A percentile compares a stretch with the other conserved stretches of the same genome.
These are phyloP conservation scores for Melanogrammus aeglefinus DNA, from an alignment of 2,797 vertebrate species.

Conservation along the genomic window DNA sequence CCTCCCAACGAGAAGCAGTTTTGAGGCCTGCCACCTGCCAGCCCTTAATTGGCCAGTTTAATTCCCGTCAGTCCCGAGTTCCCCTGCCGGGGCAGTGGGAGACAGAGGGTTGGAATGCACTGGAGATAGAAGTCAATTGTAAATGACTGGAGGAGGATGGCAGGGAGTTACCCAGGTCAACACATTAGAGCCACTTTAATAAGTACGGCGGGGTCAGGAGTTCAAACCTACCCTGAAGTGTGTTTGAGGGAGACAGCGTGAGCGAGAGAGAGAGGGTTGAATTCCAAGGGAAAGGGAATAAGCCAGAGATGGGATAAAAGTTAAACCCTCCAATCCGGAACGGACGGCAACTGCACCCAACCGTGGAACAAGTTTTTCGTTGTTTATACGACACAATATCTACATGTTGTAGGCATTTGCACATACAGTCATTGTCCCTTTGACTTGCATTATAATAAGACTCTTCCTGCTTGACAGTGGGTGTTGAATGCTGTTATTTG, in stretches of 20 bases:
- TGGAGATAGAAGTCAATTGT: slow-evolving; percentile 49
- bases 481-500: not conserved
- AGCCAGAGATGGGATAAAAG: slow-evolving; percentile 1
- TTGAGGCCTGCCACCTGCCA: slow-evolving; percentile 60
- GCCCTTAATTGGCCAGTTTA: slow-evolving; percentile 40
- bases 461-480: not conserved
- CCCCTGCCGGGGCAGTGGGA: slow-evolving; percentile 22
- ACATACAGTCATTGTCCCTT: not conserved
- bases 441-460: not conserved
- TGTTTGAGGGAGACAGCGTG: slow-evolving; percentile 10
- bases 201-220: slow-evolving; percentile 51
- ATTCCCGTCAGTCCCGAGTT: slow-evolving; percentile 34
- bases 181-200: slow-evolving; percentile 62
- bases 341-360: not conserved
- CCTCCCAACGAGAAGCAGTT: slow-evolving; percentile 40
- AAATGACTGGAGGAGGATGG: slow-evolving; percentile 45
- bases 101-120: slow-evolving; percentile 51
- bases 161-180: slow-evolving; percentile 57
- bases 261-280: not conserved
- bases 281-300: not conserved
- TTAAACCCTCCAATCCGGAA: not conserved
- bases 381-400: not conserved
- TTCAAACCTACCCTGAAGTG: slow-evolving; percentile 47
- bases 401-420: not conserved
- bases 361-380: not conserved